Evolutionary conservation across 2,888 invertebrate species (phyloP), one percentile per base, ranked within the genome.

Genomic region (Eupithecia subfuscata): DNA sequence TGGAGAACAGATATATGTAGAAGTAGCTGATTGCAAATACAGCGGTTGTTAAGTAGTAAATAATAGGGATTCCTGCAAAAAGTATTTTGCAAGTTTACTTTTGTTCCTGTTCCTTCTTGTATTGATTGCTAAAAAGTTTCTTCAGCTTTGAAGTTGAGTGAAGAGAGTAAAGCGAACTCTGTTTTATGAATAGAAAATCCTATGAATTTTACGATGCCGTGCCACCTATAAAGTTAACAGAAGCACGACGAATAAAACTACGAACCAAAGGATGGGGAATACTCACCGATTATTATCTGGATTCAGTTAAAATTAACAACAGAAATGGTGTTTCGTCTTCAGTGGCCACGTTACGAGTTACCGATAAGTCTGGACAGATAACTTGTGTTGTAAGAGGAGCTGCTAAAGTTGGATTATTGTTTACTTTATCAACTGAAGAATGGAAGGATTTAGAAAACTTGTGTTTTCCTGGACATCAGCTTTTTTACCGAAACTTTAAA

Each of bases 401-500:
- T 30, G 79, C 83, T 22, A 80, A 79, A 60, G 84, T 93, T 16
- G 92, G 92, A 2, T 72, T 90, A 25, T 80, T 95, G 77, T 95
- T 95, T 85, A 91, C 90, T 37, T 79, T 95, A 43, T 80, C 89
- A 34, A 64, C 77, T 37, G 79, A 87, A 73, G 89, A 94, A 83
- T 95, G 95, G 95, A 81, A 80, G 30, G 87, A 91, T 70, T 85
- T 94, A 45, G 93, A 95, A 85, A 84, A 86, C 52, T 81, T 94
- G 74, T 91, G 92, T 80, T 81, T 78, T 65, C 77, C 80, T 75
- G 85, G 82, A 43, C 87, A 90, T n/a, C 93, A 95, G 81, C 78
- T 95, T 14, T 95, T 92, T 83, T 95, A 93, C 78, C 90, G 95
- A 84, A 89, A 91, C 80, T 95, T 95, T 80, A 93, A 91, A 84